Evolutionary conservation across 2,113 vertebrate genomes (phyloP).

Genomic region (Parus major): DNA sequence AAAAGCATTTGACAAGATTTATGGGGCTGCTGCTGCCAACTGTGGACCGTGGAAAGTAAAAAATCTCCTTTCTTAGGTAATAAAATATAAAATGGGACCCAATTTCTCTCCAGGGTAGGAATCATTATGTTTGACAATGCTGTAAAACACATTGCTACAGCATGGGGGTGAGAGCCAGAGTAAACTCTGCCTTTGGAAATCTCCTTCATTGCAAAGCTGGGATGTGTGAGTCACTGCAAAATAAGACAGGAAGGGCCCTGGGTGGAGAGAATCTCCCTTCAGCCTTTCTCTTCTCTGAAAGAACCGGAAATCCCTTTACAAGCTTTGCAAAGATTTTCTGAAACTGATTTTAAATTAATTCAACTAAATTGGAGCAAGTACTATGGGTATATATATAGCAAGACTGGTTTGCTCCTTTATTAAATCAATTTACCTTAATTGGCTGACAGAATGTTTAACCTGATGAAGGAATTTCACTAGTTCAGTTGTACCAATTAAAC

Average conservation of each 20-base stretch:
- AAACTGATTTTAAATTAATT: background rate
- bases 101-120: conserved; percentile 75
- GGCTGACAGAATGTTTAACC: background rate
- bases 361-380: background rate
- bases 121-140: conserved; percentile 73
- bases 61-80: conserved; percentile 76
- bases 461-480: background rate
- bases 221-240: background rate
- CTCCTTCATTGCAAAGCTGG: background rate
- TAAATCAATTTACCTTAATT: background rate
- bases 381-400: background rate
- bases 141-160: conserved; percentile 59
- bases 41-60: conserved; percentile 68
- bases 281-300: background rate
- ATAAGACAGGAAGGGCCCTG: background rate
- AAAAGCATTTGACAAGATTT: conserved; percentile 71
- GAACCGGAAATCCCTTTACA: background rate
- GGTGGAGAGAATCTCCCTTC: background rate
- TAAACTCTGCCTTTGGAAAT: background rate
- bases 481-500: background rate
- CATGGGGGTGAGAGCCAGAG: background rate
- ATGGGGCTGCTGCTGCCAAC: conserved; percentile 63
- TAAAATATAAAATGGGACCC: conserved; percentile 75
- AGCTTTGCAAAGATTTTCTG: background rate
- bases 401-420: background rate